Evolutionary conservation across 2,888 invertebrate species (phyloP), one percentile per base, ranked within the genome.

Genomic region (Synanthedon formicaeformis): DNA sequence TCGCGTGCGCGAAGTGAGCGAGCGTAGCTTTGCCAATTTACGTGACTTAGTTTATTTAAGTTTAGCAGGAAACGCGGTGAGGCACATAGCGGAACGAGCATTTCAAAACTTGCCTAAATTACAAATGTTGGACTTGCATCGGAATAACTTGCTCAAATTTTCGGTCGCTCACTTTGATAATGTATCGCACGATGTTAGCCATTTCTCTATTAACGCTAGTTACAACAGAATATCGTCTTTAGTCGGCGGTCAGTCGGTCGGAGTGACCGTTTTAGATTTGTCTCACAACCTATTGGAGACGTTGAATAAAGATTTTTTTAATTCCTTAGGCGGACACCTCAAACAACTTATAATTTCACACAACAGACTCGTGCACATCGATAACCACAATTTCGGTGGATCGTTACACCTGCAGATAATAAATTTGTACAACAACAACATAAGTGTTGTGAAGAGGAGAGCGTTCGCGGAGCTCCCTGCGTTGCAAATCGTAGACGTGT

Each of bases 21-120:
- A 89, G 40, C 88, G 89, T 52, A 89, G 92, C 12, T 94, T 96
- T 64, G 82, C 86, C 50, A 90, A 92, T 69, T 88, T 96, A 66
- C 89, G 91, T 11, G 91, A 90, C 62, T 82, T 97, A 54, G 89
- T 91, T 49, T 93, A 92, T 56, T 80, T 97, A 53, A 92, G 94
- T 64, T 78, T 97, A 55, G 92, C 93, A 2, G 91, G 93, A 60
- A 97, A 97, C 73, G 81, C 89, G 16, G 81, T 96, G 50, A 85
- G 85, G 34, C 84, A 85, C 41, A 88, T 97, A 50, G 90, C 90
- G 0, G 89, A 90, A 4, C 87, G 89, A n/a, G 92, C 95, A 0
- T 93, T 96, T 60, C 81, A 85, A 3, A 90, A 91, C 53, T 77
- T 96, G 56, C 91, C 93, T 0, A 90, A 89, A 58, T 75, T 96